Evolutionary conservation across 2,888 invertebrate genomes (phyloP).

Genomic region (Ommatoiulus sabulosus): DNA sequence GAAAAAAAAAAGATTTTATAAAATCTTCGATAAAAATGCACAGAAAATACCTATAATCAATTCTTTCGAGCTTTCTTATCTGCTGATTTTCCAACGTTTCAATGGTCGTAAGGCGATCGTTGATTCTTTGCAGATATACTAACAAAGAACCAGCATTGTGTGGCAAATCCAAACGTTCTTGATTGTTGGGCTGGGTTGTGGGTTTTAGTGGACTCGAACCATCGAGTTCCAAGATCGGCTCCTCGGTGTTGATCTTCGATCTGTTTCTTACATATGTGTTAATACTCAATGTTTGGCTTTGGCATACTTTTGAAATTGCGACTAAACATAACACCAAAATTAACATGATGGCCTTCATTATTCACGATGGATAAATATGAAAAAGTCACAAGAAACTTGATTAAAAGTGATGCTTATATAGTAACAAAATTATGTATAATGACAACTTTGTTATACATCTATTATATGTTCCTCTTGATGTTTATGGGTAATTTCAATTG

Average conservation of each 20-base stretch:
- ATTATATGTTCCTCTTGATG: neutral
- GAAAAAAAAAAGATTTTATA: neutral
- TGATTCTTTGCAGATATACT: constrained; percentile 62
- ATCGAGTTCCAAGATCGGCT: neutral
- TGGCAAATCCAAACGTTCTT: constrained; percentile 51
- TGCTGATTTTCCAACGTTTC: constrained; percentile 62
- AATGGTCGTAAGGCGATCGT: constrained; percentile 62
- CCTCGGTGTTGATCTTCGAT: neutral
- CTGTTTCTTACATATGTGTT: constrained; percentile 31
- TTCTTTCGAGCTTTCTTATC: constrained; percentile 62
- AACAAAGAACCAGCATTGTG: constrained; percentile 51
- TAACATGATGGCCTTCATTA: neutral
- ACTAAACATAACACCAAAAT: neutral
- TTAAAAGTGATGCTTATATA: neutral
- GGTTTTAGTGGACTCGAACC: neutral
- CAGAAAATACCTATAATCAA: constrained; percentile 62
- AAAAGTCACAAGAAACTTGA: neutral
- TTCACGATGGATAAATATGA: neutral
- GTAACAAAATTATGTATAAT: neutral
- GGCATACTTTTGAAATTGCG: neutral
- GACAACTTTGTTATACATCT: neutral
- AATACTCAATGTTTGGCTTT: neutral
- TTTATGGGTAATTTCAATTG: constrained; percentile 21
- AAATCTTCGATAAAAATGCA: neutral
- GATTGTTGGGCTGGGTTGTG: neutral